Evolutionary conservation across 2,888 invertebrate species (phyloP).

Genomic region (Icerya purchasi): DNA sequence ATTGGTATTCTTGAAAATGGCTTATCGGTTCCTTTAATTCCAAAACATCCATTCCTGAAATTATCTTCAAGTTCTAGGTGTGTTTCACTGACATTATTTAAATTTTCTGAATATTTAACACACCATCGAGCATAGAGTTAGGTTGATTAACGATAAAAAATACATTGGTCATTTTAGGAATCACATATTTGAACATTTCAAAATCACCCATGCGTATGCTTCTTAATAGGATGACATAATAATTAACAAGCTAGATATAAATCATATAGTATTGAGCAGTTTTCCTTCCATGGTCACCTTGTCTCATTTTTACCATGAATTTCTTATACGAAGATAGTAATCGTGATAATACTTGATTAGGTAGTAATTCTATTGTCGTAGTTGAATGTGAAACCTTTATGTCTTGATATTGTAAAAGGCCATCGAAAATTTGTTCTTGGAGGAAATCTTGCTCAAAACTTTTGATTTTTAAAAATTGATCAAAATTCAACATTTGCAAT

Average conservation of each 20-base stretch:
- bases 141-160: slow-evolving; percentile 15
- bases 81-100: slow-evolving; percentile 21
- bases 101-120: slow-evolving; percentile 21
- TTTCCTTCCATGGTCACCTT: slow-evolving; percentile 21
- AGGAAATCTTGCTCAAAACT: not conserved
- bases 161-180: slow-evolving; percentile 14
- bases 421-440: not conserved
- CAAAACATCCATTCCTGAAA: slow-evolving; percentile 21
- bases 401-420: not conserved
- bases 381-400: not conserved
- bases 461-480: slow-evolving; percentile 2
- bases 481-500: slow-evolving; percentile 15
- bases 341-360: not conserved
- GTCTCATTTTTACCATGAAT: not conserved
- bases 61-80: slow-evolving; percentile 20
- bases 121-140: slow-evolving; percentile 22
- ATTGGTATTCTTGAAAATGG: slow-evolving; percentile 22
- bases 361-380: too few relatives aligned
- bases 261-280: slow-evolving; percentile 21
- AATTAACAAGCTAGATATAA: slow-evolving; percentile 19
- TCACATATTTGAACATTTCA: slow-evolving; percentile 16
- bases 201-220: slow-evolving; percentile 22
- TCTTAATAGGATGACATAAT: slow-evolving; percentile 6
- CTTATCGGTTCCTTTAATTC: slow-evolving; percentile 22
- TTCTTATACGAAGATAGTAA: not conserved